phyloP scores from a whole-genome alignment of 2,888 invertebrate genomes.

The Zhuqinia jingwanae region DNA sequence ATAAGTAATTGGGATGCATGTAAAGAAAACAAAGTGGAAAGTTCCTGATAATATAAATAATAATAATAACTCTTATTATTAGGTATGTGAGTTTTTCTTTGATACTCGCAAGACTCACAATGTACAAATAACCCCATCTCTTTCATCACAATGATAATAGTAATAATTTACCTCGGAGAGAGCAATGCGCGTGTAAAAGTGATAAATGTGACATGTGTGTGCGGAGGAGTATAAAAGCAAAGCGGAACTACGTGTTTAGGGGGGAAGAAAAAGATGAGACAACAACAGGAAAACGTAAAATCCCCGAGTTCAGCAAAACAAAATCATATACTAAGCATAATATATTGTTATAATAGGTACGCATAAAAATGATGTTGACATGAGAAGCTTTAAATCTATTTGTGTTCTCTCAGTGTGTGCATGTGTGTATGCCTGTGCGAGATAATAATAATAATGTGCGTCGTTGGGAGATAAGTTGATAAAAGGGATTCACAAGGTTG shows the following conservation, averaged over 20 bases:
- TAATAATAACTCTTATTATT: constrained; percentile 17
- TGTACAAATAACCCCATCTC: not conserved
- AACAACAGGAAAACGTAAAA: not conserved
- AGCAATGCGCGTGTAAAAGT: constrained; percentile 26
- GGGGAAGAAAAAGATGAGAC: not conserved
- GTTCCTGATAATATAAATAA: not conserved
- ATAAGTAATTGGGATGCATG: not conserved
- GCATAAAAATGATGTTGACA: too few relatives aligned
- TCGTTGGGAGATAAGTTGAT: constrained; percentile 24
- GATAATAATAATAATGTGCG: not conserved
- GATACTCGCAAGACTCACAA: too few relatives aligned
- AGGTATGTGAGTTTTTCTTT: constrained; percentile 1
- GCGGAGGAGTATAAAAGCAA: not conserved
- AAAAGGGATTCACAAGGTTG: constrained; percentile 41
- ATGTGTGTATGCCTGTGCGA: not conserved
- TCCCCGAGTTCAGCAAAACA: not conserved
- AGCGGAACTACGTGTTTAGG: not conserved
- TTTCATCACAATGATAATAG: not conserved
- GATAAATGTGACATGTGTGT: constrained; percentile 17
- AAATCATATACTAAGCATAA: not conserved
- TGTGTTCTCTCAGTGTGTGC: not conserved
- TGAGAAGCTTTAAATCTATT: not conserved
- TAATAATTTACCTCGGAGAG: not conserved
- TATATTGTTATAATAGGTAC: too few relatives aligned
- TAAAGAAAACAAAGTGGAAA: not conserved